Base-by-base conservation (phyloP, 35 echinoderm and acorn worm genomes). In the Ophiothrix spiculata region DNA sequence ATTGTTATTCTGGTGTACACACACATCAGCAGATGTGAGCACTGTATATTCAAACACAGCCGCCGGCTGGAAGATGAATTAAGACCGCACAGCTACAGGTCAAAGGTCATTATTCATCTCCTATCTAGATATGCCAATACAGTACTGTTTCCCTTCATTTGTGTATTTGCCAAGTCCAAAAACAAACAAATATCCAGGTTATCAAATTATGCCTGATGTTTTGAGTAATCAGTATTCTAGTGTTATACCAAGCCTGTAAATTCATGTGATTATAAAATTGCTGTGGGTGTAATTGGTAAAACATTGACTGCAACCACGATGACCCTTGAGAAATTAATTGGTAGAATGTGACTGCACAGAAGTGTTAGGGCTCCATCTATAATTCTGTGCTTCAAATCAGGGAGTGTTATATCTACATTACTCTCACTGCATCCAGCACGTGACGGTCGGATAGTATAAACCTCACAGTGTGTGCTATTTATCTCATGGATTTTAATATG, bases 1-100 rank as follows among this genome's bases (percentile, higher is more conserved):
- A 69, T 69, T 69, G 60, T 69, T 69, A 10, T 69, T 69, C 60
- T 69, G 29, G n/a, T n/a, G n/a, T n/a, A n/a, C n/a, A n/a, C n/a
- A 69, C 29, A 69, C 60, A 25, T 28, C 4, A 69, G 1, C 60
- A 69, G 60, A 69, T 69, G 60, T 15, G n/a, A n/a, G n/a, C n/a
- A n/a, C 60, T 69, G 4, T 69, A n/a, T 69, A 69, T 69, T 69
- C 60, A 69, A 69, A 69, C 60, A 69, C 60, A 25, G 60, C 60
- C 60, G 60, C 60, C 60, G 60, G 60, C 60, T 69, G 60, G 6
- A 25, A 69, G 60, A 69, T 69, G 25, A 69, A 69, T 69, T 69
- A 69, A 2, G 29, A 4, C 19, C 29, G 29, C 17, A 69, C 23
- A 69, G 60, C 60, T 12, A 25, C 23, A n/a, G 60, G 60, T 69